Evolutionary conservation across 2,113 vertebrate genomes (phyloP), one percentile per base, ranked within the genome.

Genomic region (Trochalopteron elliotii): DNA sequence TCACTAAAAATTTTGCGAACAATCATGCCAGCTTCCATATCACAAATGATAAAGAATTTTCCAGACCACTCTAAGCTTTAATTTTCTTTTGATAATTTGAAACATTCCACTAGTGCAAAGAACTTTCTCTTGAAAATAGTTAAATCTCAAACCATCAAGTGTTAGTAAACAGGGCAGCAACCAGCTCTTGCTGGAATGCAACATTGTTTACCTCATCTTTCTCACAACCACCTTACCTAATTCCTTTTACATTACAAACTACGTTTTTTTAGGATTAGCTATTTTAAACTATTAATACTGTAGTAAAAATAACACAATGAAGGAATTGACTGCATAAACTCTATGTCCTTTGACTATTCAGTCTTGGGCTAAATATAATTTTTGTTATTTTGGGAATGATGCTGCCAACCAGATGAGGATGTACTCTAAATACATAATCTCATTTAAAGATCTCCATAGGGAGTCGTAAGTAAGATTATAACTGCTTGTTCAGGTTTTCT

Each of bases 381-480:
- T 84, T 59, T 77, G 13, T 80, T 86, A 65, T 83, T 89, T 86
- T 60, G 40, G 37, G 57, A 90, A 77, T 6, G 22, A 77, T 69
- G 59, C 15, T 88, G n/a, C 31, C 35, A 77, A 67, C 3, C 87
- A 94, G 55, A 81, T 83, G 45, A 94, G 47, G 25, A 94, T 77
- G 50, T 37, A 49, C 10, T 76, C 63, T 83, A 83, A 94, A 94
- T 63, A 81, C 25, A 81, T 86, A 89, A 90, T 69, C 85, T 82
- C 74, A 84, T 69, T 89, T 89, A 80, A 78, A 95, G 39, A 63
- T 63, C 61, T 82, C 78, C 57, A 71, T 2, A 85, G 47, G 60
- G 78, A 90, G 44, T 47, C 47, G 37, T 77, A 92, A 91, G 50
- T 47, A 88, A 95, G 47, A 93, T 88, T 80, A 74, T 49, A 87